These are phyloP conservation scores for Leptoteleia sp. DNA, from an alignment of 1,140 invertebrate species.

Conservation along the genomic window DNA sequence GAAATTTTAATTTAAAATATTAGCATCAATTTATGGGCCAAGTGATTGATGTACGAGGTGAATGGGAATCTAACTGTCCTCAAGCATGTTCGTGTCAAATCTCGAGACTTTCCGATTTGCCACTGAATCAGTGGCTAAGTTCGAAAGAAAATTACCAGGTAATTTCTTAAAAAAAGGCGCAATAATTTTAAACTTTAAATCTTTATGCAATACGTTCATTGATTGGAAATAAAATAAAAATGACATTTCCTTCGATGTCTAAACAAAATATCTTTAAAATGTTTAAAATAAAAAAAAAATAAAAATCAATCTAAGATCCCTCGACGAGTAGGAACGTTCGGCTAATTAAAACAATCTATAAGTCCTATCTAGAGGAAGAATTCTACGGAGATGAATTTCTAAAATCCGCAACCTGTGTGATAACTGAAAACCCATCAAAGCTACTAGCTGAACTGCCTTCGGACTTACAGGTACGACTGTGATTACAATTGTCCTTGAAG, in stretches of 20 bases:
- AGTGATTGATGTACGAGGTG: conserved; percentile 69
- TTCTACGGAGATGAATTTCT: conserved; percentile 74
- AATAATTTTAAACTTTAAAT: too few relatives aligned
- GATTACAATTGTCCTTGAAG: background rate
- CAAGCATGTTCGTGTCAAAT: conserved; percentile 74
- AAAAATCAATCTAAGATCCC: background rate
- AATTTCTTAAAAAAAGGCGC: conserved; percentile 2
- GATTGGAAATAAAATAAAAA: too few relatives aligned
- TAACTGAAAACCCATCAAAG: conserved; percentile 79
- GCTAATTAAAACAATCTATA: conserved; percentile 14
- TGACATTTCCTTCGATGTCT: too few relatives aligned
- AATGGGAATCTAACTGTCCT: conserved; percentile 75
- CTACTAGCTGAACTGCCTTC: conserved; percentile 80
- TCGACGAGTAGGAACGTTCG: background rate
- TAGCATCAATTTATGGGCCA: conserved; percentile 66
- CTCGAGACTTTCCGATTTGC: conserved; percentile 70
- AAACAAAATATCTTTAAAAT: too few relatives aligned
- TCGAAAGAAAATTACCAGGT: conserved; percentile 49
- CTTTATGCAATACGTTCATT: background rate
- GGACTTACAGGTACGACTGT: conserved; percentile 81
- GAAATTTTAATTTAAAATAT: too few relatives aligned
- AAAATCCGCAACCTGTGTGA: conserved; percentile 83
- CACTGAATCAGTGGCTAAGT: conserved; percentile 74
- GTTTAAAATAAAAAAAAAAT: background rate
- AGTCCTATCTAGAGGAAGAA: conserved; percentile 33